Evolutionary conservation across 2,888 invertebrate genomes (phyloP), one percentile per base, ranked within the genome.

Genomic region (Onchidella celtica): DNA sequence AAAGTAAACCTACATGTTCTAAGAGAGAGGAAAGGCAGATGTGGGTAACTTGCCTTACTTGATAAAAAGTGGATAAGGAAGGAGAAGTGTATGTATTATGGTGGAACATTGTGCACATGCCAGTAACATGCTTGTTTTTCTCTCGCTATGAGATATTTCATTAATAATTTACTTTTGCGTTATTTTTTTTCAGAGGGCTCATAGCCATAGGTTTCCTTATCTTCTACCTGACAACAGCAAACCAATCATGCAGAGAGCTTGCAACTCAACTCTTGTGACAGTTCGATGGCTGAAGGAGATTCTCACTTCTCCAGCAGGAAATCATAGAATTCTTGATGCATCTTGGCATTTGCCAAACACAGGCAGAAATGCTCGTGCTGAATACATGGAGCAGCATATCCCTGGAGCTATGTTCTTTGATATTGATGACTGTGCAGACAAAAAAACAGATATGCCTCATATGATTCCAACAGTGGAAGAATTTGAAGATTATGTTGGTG

Each of bases 381-480:
- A 92, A 78, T 93, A 87, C 81, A 55, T 75, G 32, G 77, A 88
- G 36, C 85, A 86, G 21, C 93, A 92, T 76, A 92, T 93, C 47
- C 90, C 92, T 0, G 90, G 88, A 1, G 90, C 93, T 1, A 79
- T 85, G 59, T 92, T 91, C 83, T 93, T 93, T 81, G 91, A 92
- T 81, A 88, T 92, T 70, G 89, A 90, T 32, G 90, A 85, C 24
- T 93, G 92, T 80, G 83, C 86, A 57, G 90, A 91, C 68, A 86
- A 86, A 40, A 84, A 84, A 0, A 86, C 89, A 0, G 70, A 85
- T 0, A 88, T 87, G 66, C 84, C 86, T 17, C 91, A 91, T 78
- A 92, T 90, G 91, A 89, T 85, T 11, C 89, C 89, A 0, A 85
- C 87, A 40, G 36, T 82, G 1, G 83, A 89, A 47, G 86, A 86